Conservation (phyloP, 2,113 vertebrate genomes). For the Cyanoramphus novaezelandiae region DNA sequence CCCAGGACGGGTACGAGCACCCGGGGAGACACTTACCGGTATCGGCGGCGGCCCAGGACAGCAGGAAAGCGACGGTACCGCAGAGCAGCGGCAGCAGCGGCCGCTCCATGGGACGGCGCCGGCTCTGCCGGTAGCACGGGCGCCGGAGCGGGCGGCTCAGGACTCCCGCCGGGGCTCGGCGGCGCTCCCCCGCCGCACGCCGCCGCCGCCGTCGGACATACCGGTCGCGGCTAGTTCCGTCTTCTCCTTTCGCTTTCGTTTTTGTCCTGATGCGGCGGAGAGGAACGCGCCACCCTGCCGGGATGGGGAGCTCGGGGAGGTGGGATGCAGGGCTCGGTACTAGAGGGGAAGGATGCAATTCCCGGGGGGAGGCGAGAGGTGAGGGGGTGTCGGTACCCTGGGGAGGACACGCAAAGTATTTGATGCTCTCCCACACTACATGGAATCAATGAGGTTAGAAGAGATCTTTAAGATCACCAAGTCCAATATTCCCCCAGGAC, state of each 20-base stretch:
- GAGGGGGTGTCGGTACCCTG: background rate
- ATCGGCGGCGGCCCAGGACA: background rate
- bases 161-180: background rate
- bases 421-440: background rate
- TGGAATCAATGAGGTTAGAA: background rate
- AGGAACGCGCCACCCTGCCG: background rate
- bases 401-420: background rate
- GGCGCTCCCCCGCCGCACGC: background rate
- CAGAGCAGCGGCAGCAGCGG: background rate
- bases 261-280: background rate
- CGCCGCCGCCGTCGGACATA: background rate
- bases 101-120: background rate
- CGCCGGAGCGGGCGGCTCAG: background rate
- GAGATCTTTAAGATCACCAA: background rate
- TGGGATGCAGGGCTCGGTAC: accelerated
- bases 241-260: constrained; percentile 7
- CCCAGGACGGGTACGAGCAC: background rate
- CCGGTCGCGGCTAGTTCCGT: accelerated
- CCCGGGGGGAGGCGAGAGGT: no score
- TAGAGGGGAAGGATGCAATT: background rate
- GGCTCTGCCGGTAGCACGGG: background rate
- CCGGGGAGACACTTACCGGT: background rate
- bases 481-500: background rate
- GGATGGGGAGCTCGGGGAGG: background rate
- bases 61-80: background rate